These are phyloP conservation scores for Anguilla anguilla DNA, from an alignment of 2,797 vertebrate species.

Conservation along the genomic window DNA sequence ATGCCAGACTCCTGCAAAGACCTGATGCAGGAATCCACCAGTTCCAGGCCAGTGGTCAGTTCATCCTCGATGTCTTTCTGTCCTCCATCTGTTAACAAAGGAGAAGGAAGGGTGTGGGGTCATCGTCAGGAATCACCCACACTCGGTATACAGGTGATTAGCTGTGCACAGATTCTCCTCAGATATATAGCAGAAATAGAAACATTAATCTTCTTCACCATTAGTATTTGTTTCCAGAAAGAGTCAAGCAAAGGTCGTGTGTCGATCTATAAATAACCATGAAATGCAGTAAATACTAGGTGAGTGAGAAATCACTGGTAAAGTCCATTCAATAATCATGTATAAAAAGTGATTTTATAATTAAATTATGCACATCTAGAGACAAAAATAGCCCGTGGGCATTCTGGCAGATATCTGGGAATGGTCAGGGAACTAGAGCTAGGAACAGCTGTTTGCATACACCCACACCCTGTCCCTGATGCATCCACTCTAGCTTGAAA, in stretches of 20 bases:
- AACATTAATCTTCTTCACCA: background rate
- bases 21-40: conserved; percentile 97
- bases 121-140: no score
- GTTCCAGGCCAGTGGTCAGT: conserved; percentile 94
- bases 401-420: background rate
- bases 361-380: background rate
- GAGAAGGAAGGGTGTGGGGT: background rate
- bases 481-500: background rate
- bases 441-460: background rate
- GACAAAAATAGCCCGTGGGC: background rate
- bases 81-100: conserved; percentile 83
- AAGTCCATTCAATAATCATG: background rate
- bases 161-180: background rate
- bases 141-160: background rate
- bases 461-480: background rate
- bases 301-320: background rate
- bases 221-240: background rate
- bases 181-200: background rate
- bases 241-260: background rate
- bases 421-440: background rate
- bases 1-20: conserved; percentile 97
- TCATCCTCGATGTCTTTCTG: conserved; percentile 99
- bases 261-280: background rate
- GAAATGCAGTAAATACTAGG: background rate
- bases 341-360: background rate